A percentile compares a stretch with the other conserved stretches of the same genome.
Evolutionary conservation across 2,797 vertebrate genomes (phyloP).

Genomic region (Acanthiza pusilla): DNA sequence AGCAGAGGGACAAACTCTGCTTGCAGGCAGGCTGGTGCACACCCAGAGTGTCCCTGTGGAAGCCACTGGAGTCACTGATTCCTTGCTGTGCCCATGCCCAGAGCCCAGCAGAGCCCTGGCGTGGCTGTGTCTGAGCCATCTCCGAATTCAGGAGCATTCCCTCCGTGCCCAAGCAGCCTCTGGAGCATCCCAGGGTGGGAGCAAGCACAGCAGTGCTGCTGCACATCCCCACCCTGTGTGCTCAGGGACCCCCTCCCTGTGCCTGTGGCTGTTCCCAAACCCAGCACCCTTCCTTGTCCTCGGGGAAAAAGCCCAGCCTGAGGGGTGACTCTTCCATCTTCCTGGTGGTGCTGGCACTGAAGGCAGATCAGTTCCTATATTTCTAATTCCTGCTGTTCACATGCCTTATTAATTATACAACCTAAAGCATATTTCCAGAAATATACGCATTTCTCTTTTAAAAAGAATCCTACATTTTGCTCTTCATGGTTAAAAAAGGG

Average conservation of each 20-base stretch:
- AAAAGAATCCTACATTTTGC: background rate
- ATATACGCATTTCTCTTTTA: background rate
- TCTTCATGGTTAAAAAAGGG: background rate
- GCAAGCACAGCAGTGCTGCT: fast-evolving
- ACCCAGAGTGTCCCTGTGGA: background rate
- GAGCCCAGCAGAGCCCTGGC: background rate
- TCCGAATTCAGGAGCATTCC: fast-evolving
- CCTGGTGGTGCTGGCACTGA: background rate
- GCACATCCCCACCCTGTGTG: background rate
- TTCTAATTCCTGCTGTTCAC: background rate
- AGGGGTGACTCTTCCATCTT: background rate
- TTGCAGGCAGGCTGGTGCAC: background rate
- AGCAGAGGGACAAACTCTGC: background rate
- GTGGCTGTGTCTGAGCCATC: background rate
- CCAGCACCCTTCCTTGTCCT: background rate
- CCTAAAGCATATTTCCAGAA: background rate
- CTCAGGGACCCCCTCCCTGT: background rate
- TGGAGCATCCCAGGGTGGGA: background rate
- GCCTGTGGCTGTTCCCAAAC: background rate
- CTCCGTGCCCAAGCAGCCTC: fast-evolving
- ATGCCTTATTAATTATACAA: background rate
- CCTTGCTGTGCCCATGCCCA: background rate
- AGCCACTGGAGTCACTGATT: background rate
- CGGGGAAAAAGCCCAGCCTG: background rate
- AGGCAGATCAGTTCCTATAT: background rate